Percentiles rank a stretch among this genome's conserved stretches.
Evolutionary conservation across 1,140 invertebrate species (phyloP).

Genomic region (Heliconius congener): DNA sequence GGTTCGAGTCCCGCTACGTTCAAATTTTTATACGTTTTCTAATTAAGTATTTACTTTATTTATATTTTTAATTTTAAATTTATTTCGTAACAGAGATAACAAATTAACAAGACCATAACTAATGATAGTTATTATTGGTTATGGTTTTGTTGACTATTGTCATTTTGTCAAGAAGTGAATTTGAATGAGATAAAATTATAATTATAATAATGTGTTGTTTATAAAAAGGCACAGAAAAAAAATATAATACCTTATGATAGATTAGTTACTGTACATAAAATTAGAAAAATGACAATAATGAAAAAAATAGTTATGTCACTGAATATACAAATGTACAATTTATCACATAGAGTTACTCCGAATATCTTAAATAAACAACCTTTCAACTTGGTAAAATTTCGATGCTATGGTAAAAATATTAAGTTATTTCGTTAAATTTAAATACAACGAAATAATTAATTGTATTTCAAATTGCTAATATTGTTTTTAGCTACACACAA

Average conservation of each 20-base stretch:
- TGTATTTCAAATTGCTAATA: background rate
- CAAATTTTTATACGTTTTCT: too few species aligned
- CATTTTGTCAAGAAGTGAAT: background rate
- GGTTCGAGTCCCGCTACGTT: too few species aligned
- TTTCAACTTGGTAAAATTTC: slow-evolving; percentile 16
- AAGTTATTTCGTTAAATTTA: background rate
- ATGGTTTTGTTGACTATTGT: background rate
- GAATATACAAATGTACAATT: background rate
- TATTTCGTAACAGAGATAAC: too few species aligned
- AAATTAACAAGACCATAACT: too few species aligned
- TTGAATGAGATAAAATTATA: too few species aligned
- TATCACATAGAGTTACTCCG: background rate
- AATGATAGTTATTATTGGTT: too few species aligned
- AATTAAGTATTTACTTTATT: too few species aligned
- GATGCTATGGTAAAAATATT: slow-evolving; percentile 28
- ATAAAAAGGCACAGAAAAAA: background rate
- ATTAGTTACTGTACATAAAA: background rate
- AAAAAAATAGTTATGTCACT: background rate
- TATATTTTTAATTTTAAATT: too few species aligned
- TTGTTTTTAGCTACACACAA: slow-evolving; percentile 60
- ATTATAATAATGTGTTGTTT: background rate
- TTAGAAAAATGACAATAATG: background rate
- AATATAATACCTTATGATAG: background rate
- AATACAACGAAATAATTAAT: background rate
- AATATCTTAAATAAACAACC: background rate